Base-by-base conservation (phyloP, 2,113 vertebrate genomes). In the Montifringilla adamsi region DNA sequence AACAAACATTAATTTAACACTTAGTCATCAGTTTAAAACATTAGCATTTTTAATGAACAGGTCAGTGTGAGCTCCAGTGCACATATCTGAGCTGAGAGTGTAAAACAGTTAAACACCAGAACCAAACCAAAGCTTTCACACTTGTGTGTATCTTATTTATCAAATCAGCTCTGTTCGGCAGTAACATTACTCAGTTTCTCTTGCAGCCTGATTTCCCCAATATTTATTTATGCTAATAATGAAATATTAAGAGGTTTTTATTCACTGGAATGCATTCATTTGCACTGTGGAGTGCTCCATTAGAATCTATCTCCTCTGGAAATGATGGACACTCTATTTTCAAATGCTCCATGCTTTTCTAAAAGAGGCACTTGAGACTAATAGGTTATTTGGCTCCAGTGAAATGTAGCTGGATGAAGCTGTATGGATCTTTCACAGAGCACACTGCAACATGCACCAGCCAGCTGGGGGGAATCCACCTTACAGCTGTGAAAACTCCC, bases 381-480 rank as follows among this genome's bases (percentile, higher is more conserved):
- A 31, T 4, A 8, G 6, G 17, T 43, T 43, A n/a, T 26, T 43
- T 43, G 19, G 39, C n/a, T 92, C 24, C 77, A 79, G 15, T 70
- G 49, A 74, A 35, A 55, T 1, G 35, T 5, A 30, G 16, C 30
- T 93, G 81, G 31, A 43, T 24, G 10, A 81, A 74, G 27, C 33
- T 73, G 19, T 6, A 5, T 1, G 1, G 20, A 41, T 49, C 41
- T 56, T 43, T 8, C 33, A 30, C 11, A 68, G 39, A 35, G 10
- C 35, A 52, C 18, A 41, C 3, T 2, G 9, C 28, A 43, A 0
- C 1, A 52, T 8, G 19, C 10, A 11, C 27, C 28, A 49, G 39
- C 21, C 62, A 90, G n/a, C 55, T 83, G 50, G 58, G 39, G 24
- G 20, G 7, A 58, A 46, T 10, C 13, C 49, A 50, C 26, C 20